Percentiles rank a stretch among this genome's conserved stretches.
These are phyloP conservation scores for Oscheius sp. DNA, from an alignment of 2,888 invertebrate genomes.

Conservation along the genomic window DNA sequence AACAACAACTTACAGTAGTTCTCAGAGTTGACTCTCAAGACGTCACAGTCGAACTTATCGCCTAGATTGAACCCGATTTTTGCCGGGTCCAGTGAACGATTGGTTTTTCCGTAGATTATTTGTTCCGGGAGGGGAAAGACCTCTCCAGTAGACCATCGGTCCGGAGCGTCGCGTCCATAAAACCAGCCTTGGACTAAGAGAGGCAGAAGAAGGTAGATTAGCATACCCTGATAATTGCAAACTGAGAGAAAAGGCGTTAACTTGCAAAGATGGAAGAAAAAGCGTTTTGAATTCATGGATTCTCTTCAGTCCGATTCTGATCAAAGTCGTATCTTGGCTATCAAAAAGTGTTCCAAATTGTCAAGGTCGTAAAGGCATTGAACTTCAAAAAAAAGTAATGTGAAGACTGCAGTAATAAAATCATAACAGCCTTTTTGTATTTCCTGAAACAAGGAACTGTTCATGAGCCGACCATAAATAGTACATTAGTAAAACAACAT, in stretches of 20 bases:
- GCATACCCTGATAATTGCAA: neutral
- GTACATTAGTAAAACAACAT: too few relatives aligned
- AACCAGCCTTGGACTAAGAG: slow-evolving; percentile 46
- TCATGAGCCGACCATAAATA: too few relatives aligned
- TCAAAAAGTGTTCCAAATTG: too few relatives aligned
- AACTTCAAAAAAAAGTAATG: too few relatives aligned
- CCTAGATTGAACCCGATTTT: slow-evolving; percentile 57
- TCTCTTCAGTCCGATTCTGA: too few relatives aligned
- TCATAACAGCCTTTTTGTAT: too few relatives aligned
- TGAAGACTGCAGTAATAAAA: too few relatives aligned
- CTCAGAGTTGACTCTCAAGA: slow-evolving; percentile 56
- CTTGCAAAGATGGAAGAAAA: neutral
- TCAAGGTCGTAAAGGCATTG: too few relatives aligned
- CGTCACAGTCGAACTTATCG: slow-evolving; percentile 56
- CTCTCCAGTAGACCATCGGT: slow-evolving; percentile 58
- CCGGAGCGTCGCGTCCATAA: slow-evolving; percentile 56
- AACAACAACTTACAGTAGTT: slow-evolving; percentile 48
- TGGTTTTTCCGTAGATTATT: slow-evolving; percentile 61
- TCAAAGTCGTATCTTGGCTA: too few relatives aligned
- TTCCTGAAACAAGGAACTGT: too few relatives aligned
- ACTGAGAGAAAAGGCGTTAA: neutral
- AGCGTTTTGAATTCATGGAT: too few relatives aligned
- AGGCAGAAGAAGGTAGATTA: slow-evolving; percentile 19
- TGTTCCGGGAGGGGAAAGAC: slow-evolving; percentile 68
- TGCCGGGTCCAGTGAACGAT: slow-evolving; percentile 57